These are phyloP conservation scores for Aquatica leii DNA, from an alignment of 2,888 invertebrate species.

Conservation along the genomic window DNA sequence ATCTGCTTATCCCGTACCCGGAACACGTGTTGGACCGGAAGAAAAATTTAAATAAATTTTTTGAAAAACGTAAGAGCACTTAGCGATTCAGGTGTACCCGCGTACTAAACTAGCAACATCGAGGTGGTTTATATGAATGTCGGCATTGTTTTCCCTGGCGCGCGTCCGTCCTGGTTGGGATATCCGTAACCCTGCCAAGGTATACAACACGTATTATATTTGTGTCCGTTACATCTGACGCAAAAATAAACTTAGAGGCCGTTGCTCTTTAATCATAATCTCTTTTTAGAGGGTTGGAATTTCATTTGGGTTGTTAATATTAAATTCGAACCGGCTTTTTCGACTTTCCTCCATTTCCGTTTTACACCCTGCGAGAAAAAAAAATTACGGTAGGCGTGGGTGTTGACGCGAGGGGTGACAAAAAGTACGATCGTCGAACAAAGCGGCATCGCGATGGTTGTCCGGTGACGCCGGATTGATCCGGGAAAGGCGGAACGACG, in stretches of 20 bases:
- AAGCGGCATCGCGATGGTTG: constrained; percentile 47
- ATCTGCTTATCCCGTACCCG: constrained; percentile 2
- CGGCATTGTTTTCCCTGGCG: constrained; percentile 56
- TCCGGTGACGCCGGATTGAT: constrained; percentile 44
- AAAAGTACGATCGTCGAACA: constrained; percentile 41
- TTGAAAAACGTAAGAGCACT: background rate
- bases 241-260: constrained; percentile 54
- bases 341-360: constrained; percentile 43
- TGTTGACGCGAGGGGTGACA: constrained; percentile 45
- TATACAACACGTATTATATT: constrained; percentile 52
- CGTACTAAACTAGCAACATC: constrained; percentile 51
- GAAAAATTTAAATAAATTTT: no score
- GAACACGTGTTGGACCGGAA: constrained; percentile 9
- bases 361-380: constrained; percentile 32
- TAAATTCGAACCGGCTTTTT: constrained; percentile 43
- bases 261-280: constrained; percentile 49
- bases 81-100: constrained; percentile 26
- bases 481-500: constrained; percentile 42
- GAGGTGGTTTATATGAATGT: constrained; percentile 50
- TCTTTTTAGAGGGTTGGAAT: constrained; percentile 50
- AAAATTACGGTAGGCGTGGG: constrained; percentile 45
- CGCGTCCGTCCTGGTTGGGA: constrained; percentile 47
- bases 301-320: constrained; percentile 51
- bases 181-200: constrained; percentile 48
- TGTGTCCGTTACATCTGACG: constrained; percentile 51